phyloP scores from a whole-genome alignment of 2,113 vertebrate species.

The Heterochromis multidens region DNA sequence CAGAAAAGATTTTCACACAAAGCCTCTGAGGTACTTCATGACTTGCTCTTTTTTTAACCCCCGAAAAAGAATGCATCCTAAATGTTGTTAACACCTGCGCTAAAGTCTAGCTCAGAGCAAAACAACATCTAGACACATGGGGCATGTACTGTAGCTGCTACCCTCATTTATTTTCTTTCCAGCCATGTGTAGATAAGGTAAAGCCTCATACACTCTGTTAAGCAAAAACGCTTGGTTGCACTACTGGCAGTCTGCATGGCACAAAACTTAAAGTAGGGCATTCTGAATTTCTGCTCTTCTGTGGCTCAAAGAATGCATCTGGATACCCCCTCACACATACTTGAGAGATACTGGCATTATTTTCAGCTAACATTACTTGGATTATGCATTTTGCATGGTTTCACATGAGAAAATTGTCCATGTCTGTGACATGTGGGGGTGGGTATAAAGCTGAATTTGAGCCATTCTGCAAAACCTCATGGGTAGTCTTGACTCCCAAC shows the following conservation, averaged over 20 bases:
- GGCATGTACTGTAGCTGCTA: slow-evolving; percentile 4
- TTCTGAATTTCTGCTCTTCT: slow-evolving; percentile 30
- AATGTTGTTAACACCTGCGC: slow-evolving; percentile 43
- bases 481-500: slow-evolving; percentile 36
- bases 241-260: not conserved
- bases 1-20: not conserved
- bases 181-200: slow-evolving; percentile 58
- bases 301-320: slow-evolving; percentile 41
- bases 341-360: slow-evolving; percentile 31
- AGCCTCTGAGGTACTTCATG: not conserved
- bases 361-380: slow-evolving; percentile 45
- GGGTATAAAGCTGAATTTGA: slow-evolving; percentile 39
- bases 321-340: slow-evolving; percentile 30
- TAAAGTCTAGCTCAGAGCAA: slow-evolving; percentile 24
- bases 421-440: slow-evolving; percentile 47
- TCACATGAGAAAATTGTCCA: slow-evolving; percentile 35
- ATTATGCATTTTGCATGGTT: slow-evolving; percentile 48
- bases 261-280: slow-evolving; percentile 53
- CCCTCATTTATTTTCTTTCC: slow-evolving; percentile 42
- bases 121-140: slow-evolving; percentile 13
- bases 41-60: not conserved
- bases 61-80: not conserved
- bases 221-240: slow-evolving; percentile 37
- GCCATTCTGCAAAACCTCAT: slow-evolving; percentile 39
- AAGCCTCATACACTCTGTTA: slow-evolving; percentile 33